Evolutionary conservation across 2,797 vertebrate species (phyloP).

Genomic region (Acipenser transmontanus): DNA sequence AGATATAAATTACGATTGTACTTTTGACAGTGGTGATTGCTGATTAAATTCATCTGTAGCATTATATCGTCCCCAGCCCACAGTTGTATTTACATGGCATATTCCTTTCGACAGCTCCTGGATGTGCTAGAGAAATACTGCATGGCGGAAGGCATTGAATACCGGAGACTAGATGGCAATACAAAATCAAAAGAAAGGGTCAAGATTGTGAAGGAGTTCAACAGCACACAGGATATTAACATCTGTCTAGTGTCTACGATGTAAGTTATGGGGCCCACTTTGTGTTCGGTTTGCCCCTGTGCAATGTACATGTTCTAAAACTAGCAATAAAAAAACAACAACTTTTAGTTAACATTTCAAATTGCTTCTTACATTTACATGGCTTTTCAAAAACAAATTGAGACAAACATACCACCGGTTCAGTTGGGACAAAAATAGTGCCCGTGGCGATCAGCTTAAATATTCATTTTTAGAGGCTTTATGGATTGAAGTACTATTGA

Average conservation of each 20-base stretch:
- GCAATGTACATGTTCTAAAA: not conserved
- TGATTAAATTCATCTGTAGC: too few relatives aligned
- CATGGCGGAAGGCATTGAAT: slow-evolving; percentile 88
- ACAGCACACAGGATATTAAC: slow-evolving; percentile 72
- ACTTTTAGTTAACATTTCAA: not conserved
- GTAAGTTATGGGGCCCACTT: slow-evolving; percentile 58
- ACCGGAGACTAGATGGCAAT: slow-evolving; percentile 81
- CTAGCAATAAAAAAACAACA: not conserved
- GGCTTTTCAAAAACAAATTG: too few relatives aligned
- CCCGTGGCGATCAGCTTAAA: too few relatives aligned
- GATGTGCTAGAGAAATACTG: slow-evolving; percentile 87
- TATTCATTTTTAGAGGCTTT: too few relatives aligned
- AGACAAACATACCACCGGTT: too few relatives aligned
- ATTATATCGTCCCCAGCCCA: too few relatives aligned
- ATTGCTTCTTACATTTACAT: not conserved
- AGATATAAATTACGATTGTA: too few relatives aligned
- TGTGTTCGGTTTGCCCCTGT: not conserved
- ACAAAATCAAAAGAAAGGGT: slow-evolving; percentile 87
- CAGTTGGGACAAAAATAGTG: too few relatives aligned
- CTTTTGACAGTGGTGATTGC: too few relatives aligned
- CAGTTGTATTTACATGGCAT: not conserved
- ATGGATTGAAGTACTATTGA: too few relatives aligned
- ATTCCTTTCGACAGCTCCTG: slow-evolving; percentile 60
- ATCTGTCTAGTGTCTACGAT: slow-evolving; percentile 93
- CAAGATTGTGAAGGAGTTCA: slow-evolving; percentile 88